These are phyloP conservation scores for Probaryconus sp. DNA, from an alignment of 1,140 invertebrate species.

Conservation along the genomic window DNA sequence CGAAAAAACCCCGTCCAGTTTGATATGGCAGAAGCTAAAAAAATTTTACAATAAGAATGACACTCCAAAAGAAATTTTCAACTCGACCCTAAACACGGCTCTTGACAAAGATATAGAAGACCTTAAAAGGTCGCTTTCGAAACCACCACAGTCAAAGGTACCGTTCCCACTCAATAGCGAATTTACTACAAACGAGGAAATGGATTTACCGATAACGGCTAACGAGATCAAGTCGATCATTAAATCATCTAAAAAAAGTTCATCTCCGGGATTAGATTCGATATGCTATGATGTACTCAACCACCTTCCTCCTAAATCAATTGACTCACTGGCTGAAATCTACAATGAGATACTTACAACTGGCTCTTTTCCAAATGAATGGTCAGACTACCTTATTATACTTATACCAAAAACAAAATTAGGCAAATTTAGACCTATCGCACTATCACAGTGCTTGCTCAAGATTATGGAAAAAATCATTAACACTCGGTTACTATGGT, in stretches of 20 bases:
- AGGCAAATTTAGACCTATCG: too few species aligned
- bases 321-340: too few species aligned
- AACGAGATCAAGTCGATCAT: background rate
- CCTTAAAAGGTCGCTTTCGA: background rate
- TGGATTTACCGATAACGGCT: background rate
- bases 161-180: background rate
- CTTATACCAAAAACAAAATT: too few species aligned
- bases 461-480: slow-evolving; percentile 31
- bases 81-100: slow-evolving; percentile 3
- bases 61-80: background rate
- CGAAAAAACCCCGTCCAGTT: background rate
- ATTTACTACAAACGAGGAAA: background rate
- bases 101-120: background rate
- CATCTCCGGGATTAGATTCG: background rate
- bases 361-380: too few species aligned
- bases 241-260: background rate
- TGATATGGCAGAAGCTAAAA: slow-evolving; percentile 7
- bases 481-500: background rate
- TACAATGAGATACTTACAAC: too few species aligned
- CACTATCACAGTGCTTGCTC: too few species aligned
- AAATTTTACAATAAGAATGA: slow-evolving; percentile 21
- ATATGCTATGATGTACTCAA: background rate
- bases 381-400: too few species aligned
- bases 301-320: background rate
- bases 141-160: background rate